A percentile compares a stretch with the other conserved stretches of the same genome.
Conservation (phyloP, 2,113 vertebrate genomes). For the Guaruba guarouba region DNA sequence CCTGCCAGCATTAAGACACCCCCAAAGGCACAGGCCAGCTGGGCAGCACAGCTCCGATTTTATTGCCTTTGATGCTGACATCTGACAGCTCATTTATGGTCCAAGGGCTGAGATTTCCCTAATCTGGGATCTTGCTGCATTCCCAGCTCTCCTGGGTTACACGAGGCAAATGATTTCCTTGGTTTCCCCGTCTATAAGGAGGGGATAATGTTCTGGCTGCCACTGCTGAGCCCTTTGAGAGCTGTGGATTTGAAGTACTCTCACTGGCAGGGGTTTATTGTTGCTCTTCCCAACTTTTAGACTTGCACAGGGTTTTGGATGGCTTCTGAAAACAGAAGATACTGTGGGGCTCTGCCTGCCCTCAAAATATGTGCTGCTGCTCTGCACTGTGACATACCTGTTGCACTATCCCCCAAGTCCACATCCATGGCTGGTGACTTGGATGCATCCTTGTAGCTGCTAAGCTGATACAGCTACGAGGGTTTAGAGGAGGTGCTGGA, state of each 20-base stretch:
- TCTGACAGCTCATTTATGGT: neutral
- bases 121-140: neutral
- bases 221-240: neutral
- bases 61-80: neutral
- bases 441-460: neutral
- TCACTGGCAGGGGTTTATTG: neutral
- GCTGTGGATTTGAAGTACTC: neutral
- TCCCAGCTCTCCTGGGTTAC: neutral
- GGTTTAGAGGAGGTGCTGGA: neutral
- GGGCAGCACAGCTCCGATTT: neutral
- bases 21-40: neutral
- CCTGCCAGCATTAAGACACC: neutral
- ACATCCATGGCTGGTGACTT: fast-evolving
- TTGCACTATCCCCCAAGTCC: neutral
- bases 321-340: neutral
- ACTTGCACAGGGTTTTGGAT: neutral
- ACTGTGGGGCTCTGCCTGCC: neutral
- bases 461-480: fast-evolving
- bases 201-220: neutral
- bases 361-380: neutral
- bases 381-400: neutral
- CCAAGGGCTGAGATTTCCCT: neutral
- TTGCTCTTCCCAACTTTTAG: neutral
- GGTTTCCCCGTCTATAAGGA: neutral
- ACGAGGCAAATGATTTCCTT: neutral